Conservation (phyloP, 2,888 invertebrate species). For the Trachelus troglodyta region DNA sequence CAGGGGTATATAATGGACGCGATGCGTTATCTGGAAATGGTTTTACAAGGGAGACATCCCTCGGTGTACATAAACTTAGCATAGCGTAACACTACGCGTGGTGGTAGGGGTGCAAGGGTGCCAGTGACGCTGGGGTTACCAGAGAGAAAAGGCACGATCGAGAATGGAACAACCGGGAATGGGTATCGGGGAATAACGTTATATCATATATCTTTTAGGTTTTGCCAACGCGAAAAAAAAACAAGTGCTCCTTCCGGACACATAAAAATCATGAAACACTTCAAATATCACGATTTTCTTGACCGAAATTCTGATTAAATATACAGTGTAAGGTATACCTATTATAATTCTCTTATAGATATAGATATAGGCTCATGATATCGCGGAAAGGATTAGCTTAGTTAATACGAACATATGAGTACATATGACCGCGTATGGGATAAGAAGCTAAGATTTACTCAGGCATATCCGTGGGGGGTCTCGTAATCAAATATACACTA, state of each 20-base stretch:
- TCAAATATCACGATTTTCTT: conserved; percentile 14
- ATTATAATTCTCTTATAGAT: background rate
- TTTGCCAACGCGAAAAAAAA: conserved; percentile 12
- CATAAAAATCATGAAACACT: conserved; percentile 44
- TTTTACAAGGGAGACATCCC: conserved; percentile 65
- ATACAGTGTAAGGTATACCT: background rate
- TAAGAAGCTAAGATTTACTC: conserved; percentile 12
- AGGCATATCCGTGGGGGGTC: conserved; percentile 17
- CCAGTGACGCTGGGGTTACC: conserved; percentile 9
- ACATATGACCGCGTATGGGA: background rate
- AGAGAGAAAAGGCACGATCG: conserved; percentile 15
- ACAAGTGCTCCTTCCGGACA: conserved; percentile 57
- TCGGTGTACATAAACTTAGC: conserved; percentile 61
- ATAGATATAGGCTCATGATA: background rate
- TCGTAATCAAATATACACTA: conserved; percentile 20
- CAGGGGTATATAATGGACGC: conserved; percentile 50
- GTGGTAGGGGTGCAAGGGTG: background rate
- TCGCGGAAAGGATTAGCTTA: background rate
- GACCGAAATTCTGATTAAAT: background rate
- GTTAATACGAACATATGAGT: background rate
- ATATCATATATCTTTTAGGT: conserved; percentile 1
- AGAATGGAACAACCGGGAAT: conserved; percentile 4
- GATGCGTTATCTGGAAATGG: conserved; percentile 64
- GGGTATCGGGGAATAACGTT: background rate
- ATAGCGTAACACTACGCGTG: conserved; percentile 40